Conservation (phyloP, 2,113 vertebrate species). For the Anseranas semipalmata region DNA sequence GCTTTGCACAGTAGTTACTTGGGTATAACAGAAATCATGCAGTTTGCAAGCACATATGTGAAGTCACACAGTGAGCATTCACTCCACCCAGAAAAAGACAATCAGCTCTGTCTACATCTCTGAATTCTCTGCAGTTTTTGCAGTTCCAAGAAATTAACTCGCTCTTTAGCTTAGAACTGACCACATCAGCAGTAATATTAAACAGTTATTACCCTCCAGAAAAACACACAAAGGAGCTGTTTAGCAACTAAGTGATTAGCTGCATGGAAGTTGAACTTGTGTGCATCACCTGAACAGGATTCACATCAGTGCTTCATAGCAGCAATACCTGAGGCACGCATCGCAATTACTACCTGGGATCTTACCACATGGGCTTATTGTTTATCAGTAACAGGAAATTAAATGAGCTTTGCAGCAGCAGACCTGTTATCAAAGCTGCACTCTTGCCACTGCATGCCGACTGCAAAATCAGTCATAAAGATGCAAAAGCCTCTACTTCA, state of each 20-base stretch:
- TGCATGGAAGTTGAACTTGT: background rate
- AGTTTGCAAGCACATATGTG: background rate
- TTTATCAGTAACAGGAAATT: conserved; percentile 35
- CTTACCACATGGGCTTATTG: background rate
- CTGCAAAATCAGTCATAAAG: background rate
- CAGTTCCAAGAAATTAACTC: background rate
- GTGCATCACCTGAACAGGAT: background rate
- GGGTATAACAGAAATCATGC: background rate
- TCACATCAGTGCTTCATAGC: background rate
- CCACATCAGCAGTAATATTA: background rate
- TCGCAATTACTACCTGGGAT: background rate
- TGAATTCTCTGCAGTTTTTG: background rate
- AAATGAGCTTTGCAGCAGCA: background rate
- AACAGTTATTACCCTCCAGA: background rate
- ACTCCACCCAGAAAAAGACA: background rate
- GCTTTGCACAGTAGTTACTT: background rate
- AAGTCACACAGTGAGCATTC: background rate
- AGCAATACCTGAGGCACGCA: background rate
- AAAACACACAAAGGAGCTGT: background rate
- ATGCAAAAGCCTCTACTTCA: conserved; percentile 6
- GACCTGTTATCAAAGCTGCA: conserved; percentile 18
- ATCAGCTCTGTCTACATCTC: background rate
- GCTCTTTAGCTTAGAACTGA: background rate
- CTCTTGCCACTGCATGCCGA: background rate
- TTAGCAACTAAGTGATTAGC: background rate